Percentiles rank a stretch among this genome's conserved stretches.
phyloP scores from a whole-genome alignment of 2,888 invertebrate species.

The Myathropa florea region DNA sequence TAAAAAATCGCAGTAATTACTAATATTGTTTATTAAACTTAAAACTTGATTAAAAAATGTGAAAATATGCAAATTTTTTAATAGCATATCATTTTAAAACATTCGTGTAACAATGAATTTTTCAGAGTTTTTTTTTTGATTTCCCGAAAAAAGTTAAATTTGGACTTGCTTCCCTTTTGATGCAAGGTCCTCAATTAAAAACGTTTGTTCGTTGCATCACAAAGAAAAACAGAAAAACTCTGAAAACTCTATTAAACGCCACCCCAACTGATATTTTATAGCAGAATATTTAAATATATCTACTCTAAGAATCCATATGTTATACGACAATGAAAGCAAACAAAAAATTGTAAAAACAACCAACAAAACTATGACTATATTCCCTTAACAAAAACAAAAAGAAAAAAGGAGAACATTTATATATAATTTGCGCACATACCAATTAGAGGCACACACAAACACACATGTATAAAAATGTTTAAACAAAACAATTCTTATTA shows the following conservation, averaged over 20 bases:
- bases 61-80: too few relatives aligned
- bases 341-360: conserved; percentile 50
- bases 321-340: conserved; percentile 9
- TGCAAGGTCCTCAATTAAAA: too few relatives aligned
- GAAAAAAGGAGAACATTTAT: conserved; percentile 27
- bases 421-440: conserved; percentile 64
- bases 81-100: too few relatives aligned
- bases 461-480: conserved; percentile 4
- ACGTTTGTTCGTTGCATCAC: conserved; percentile 10
- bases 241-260: conserved; percentile 14
- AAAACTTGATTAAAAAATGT: too few relatives aligned
- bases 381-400: conserved; percentile 25
- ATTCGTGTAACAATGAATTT: too few relatives aligned
- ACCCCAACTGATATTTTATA: conserved; percentile 43
- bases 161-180: too few relatives aligned
- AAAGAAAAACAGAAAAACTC: too few relatives aligned
- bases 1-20: too few relatives aligned
- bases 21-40: too few relatives aligned
- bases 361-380: conserved; percentile 32
- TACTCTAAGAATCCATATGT: conserved; percentile 7
- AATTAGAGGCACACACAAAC: conserved; percentile 63
- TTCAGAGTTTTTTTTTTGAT: too few relatives aligned
- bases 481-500: conserved; percentile 29
- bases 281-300: conserved; percentile 5
- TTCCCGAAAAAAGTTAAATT: too few relatives aligned